Conservation (phyloP, 2,797 vertebrate species). For the Rousettus madagascariensis region DNA sequence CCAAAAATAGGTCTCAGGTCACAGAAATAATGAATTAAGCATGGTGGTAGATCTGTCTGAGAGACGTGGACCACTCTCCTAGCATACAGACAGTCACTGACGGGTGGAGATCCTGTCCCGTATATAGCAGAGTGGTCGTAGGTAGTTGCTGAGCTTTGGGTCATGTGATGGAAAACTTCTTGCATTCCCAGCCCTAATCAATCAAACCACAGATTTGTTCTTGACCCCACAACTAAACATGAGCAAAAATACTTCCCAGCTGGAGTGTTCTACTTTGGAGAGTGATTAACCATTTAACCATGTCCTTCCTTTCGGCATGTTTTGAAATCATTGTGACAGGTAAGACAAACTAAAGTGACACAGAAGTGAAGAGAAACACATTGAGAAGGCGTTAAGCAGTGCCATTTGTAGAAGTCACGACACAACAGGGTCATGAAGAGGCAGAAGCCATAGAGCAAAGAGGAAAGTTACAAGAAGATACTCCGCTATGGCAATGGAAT, state of each 20-base stretch:
- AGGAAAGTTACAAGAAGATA: neutral
- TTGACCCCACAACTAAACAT: conserved; percentile 9
- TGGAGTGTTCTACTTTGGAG: neutral
- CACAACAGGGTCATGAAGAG: neutral
- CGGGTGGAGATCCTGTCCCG: neutral
- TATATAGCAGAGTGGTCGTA: neutral
- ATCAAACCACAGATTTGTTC: neutral
- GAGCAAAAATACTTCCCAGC: neutral
- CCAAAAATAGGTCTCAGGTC: neutral
- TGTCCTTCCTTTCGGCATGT: neutral
- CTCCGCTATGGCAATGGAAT: neutral
- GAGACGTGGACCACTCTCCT: neutral
- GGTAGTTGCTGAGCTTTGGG: neutral
- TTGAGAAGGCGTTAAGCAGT: neutral
- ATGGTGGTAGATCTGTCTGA: neutral
- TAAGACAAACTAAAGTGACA: neutral
- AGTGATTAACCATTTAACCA: neutral
- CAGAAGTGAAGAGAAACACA: neutral
- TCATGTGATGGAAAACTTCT: neutral
- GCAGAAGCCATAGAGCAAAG: neutral
- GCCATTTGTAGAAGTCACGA: neutral
- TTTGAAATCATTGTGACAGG: conserved; percentile 19
- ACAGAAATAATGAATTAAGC: neutral
- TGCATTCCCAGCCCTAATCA: neutral
- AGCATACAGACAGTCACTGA: neutral